Evolutionary conservation across 2,113 vertebrate species (phyloP), one percentile per base, ranked within the genome.

Genomic region (Lepidothrix coronata): DNA sequence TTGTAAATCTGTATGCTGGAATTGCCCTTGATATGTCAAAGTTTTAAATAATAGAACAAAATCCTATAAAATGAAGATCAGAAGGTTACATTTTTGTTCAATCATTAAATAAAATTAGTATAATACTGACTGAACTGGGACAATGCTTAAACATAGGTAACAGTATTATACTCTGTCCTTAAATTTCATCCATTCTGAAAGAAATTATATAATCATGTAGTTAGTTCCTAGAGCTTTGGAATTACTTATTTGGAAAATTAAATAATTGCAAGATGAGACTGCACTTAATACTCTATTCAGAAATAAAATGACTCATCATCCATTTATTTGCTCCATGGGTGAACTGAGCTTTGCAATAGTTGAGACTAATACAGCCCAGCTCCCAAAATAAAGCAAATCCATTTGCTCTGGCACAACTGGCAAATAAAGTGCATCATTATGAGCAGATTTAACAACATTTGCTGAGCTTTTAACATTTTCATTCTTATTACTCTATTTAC

Each of bases 381-480:
- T 93, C 74, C 66, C 72, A 41, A 88, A 88, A 93, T 59, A 94
- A 93, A 91, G 48, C 22, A 95, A 92, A 97, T 81, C 77, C 58
- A 72, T 89, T 78, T 92, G 33, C 44, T 91, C 35, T 89, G 80
- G 51, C 70, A 78, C 57, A 81, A 96, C 74, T 2, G 0, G 51
- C n/a, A 95, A 91, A 89, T 58, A 85, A 92, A 66, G n/a, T 59
- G 46, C 55, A 59, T 63, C 25, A 57, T 44, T 87, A 39, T 24
- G 48, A 81, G 48, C 21, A 92, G 59, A 77, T 93, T 78, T 85
- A 55, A 89, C 31, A 91, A 90, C 35, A 31, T 65, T 84, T 95
- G 39, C 76, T 87, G 83, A 92, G 70, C 61, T 95, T 86, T 65
- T 73, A 74, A 55, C 68, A 55, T 92, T 96, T 91, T 67, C 5